Conservation (phyloP, 2,888 invertebrate genomes). For the Leptinotarsa rubiginosa region DNA sequence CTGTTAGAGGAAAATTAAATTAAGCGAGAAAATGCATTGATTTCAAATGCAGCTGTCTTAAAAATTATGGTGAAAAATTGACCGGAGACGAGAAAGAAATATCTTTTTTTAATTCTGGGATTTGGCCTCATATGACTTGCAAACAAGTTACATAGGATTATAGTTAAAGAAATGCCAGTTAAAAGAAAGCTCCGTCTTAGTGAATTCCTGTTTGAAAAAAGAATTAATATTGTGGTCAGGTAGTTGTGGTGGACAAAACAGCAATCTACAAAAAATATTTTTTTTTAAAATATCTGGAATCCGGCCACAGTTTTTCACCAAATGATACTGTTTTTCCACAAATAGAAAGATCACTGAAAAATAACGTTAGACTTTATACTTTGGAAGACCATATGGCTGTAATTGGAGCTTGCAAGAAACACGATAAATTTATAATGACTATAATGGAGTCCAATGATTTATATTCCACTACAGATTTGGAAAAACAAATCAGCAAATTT, state of each 20-base stretch:
- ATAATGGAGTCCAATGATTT: constrained; percentile 32
- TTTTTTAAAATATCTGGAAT: constrained; percentile 22
- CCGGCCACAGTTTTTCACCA: constrained; percentile 29
- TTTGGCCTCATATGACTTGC: constrained; percentile 39
- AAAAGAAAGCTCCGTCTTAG: constrained; percentile 28
- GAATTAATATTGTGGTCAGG: constrained; percentile 27
- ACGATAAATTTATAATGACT: constrained; percentile 34
- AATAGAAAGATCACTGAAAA: constrained; percentile 27
- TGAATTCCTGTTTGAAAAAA: constrained; percentile 1
- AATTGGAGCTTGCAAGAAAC: constrained; percentile 34
- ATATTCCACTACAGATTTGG: constrained; percentile 30
- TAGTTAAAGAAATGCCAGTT: constrained; percentile 32
- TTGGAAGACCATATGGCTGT: constrained; percentile 43
- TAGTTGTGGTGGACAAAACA: neutral
- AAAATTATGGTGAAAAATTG: constrained; percentile 38
- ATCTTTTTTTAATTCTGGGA: constrained; percentile 31
- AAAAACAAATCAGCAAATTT: too few relatives aligned
- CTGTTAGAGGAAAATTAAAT: constrained; percentile 35
- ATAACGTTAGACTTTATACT: constrained; percentile 36
- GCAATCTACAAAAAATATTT: constrained; percentile 18
- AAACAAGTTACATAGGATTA: constrained; percentile 34
- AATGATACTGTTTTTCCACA: constrained; percentile 35
- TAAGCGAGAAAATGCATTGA: constrained; percentile 17
- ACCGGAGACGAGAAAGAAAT: constrained; percentile 32
- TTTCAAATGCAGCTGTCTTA: constrained; percentile 35